These are phyloP conservation scores for Athene cunicularia DNA, from an alignment of 2,113 vertebrate genomes.

Conservation along the genomic window DNA sequence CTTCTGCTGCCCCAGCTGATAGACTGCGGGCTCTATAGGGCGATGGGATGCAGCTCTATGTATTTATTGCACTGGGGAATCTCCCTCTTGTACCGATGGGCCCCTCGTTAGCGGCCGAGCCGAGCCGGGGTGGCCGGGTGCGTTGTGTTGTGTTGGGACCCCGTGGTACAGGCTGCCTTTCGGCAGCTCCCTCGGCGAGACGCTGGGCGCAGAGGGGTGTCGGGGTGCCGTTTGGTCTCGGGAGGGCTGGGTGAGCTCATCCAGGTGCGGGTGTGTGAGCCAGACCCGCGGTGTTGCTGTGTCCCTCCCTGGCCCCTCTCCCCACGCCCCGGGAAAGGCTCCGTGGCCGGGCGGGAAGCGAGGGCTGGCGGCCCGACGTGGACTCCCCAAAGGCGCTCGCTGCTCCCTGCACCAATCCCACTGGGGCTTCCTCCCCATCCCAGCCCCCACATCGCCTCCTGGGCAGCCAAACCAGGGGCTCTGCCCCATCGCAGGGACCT, in stretches of 20 bases:
- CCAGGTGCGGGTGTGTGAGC: not conserved
- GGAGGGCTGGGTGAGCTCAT: not conserved
- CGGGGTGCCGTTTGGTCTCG: not conserved
- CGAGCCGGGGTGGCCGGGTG: not conserved
- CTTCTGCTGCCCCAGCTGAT: not conserved
- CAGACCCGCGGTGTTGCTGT: accelerated
- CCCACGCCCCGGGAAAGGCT: accelerated
- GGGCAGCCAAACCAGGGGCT: not conserved
- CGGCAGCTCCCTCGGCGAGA: accelerated
- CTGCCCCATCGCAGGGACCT: not conserved
- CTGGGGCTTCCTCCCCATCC: not conserved
- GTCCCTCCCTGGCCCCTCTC: not conserved
- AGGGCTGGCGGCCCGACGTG: not conserved
- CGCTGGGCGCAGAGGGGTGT: not conserved
- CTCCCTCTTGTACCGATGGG: accelerated
- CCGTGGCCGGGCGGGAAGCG: accelerated
- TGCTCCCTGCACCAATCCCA: not conserved
- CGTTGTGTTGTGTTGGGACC: accelerated
- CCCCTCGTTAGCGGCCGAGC: accelerated
- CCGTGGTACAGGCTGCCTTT: accelerated
- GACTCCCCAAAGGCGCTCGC: not conserved
- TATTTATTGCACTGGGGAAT: not conserved
- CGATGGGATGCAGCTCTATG: not conserved
- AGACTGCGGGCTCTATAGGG: not conserved
- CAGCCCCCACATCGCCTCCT: not conserved